Conservation (phyloP, 2,113 vertebrate genomes). For the Benitochromis conjunctus region DNA sequence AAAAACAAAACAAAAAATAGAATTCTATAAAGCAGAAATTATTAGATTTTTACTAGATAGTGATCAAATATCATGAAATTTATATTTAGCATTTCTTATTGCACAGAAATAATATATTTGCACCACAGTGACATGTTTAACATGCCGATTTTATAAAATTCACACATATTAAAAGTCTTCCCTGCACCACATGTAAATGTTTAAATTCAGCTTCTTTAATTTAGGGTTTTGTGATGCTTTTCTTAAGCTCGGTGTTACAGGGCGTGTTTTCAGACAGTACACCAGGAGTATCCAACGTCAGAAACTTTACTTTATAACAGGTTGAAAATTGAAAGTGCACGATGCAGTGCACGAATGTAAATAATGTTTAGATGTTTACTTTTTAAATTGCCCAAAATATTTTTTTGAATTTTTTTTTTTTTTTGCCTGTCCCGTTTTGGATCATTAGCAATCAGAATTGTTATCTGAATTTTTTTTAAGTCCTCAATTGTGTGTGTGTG, state of each 20-base stretch:
- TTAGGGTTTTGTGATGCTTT: background rate
- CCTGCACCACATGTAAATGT: background rate
- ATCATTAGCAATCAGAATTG: no score
- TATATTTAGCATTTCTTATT: background rate
- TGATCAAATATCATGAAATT: background rate
- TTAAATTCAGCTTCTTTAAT: background rate
- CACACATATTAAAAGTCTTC: background rate
- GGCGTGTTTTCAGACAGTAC: no score
- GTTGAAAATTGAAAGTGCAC: no score
- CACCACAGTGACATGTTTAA: background rate
- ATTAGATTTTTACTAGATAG: rapidly evolving
- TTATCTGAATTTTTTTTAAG: no score
- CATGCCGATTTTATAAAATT: background rate
- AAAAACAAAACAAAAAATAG: background rate
- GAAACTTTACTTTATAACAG: no score
- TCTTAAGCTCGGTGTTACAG: no score
- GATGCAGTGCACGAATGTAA: background rate
- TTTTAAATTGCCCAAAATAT: no score
- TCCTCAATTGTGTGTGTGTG: background rate
- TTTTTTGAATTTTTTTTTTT: no score
- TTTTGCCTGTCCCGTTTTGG: no score
- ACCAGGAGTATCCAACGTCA: no score
- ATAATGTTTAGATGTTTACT: background rate
- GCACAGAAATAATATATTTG: background rate
- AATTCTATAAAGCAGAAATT: background rate